phyloP scores from a whole-genome alignment of 1,140 invertebrate species.

The Goniozus legneri region DNA sequence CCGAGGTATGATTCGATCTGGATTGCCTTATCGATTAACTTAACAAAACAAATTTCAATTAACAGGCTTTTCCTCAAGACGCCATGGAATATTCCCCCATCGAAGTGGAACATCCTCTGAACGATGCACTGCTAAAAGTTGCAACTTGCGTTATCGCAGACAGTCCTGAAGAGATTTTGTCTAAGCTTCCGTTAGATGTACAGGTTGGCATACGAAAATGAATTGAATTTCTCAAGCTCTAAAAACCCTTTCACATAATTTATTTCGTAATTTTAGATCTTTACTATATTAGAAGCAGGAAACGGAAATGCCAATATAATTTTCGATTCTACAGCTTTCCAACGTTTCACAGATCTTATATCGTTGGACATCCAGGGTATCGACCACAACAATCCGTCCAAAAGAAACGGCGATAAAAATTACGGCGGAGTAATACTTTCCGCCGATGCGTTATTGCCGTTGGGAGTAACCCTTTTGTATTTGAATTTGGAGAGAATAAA shows the following conservation, averaged over 20 bases:
- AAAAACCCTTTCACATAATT: constrained; percentile 2
- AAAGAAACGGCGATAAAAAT: constrained; percentile 14
- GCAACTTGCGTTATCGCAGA: constrained; percentile 59
- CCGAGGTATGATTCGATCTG: neutral
- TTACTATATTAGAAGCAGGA: constrained; percentile 56
- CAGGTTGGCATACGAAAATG: constrained; percentile 46
- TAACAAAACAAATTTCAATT: constrained; percentile 17
- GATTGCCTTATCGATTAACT: no score
- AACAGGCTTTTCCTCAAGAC: neutral
- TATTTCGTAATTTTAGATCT: constrained; percentile 42
- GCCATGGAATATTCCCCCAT: neutral
- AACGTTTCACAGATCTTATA: constrained; percentile 55
- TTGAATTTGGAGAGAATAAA: constrained; percentile 43
- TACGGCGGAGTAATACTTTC: constrained; percentile 36
- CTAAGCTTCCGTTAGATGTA: constrained; percentile 54
- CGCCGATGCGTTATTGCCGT: constrained; percentile 35
- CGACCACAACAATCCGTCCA: constrained; percentile 25
- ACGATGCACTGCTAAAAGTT: constrained; percentile 50
- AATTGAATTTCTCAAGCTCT: neutral
- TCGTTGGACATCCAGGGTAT: constrained; percentile 63
- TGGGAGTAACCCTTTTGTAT: constrained; percentile 38
- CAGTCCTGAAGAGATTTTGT: constrained; percentile 49
- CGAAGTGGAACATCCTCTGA: constrained; percentile 18
- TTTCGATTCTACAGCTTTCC: constrained; percentile 54
- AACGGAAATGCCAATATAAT: constrained; percentile 38